Conservation (phyloP, 53 echinoderm and acorn worm species). For the Echinometra lucunter region DNA sequence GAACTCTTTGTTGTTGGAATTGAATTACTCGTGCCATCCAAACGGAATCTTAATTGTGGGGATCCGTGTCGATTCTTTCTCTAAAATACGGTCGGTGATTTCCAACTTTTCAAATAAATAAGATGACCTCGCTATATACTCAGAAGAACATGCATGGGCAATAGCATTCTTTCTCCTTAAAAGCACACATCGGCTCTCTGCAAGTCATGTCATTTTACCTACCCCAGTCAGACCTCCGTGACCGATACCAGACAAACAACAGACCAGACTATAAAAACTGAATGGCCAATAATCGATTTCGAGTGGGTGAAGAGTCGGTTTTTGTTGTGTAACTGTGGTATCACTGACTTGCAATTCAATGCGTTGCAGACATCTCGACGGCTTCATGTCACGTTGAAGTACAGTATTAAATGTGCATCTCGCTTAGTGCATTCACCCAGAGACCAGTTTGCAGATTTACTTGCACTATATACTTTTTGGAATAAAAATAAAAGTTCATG, state of each 20-base stretch:
- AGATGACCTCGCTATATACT: background rate
- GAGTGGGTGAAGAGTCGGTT: too few species aligned
- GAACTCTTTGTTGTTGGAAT: background rate
- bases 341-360: background rate
- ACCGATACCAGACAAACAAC: too few species aligned
- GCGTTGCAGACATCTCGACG: background rate
- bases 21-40: background rate
- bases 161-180: background rate
- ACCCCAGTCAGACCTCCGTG: too few species aligned
- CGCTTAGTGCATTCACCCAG: background rate
- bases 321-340: too few species aligned
- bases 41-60: background rate
- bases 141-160: background rate
- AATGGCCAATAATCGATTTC: too few species aligned
- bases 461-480: background rate
- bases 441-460: background rate
- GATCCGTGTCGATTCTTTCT: background rate
- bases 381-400: background rate
- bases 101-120: background rate
- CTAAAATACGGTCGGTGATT: background rate
- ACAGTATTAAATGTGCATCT: background rate
- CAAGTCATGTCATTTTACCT: background rate
- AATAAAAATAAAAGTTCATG: background rate
- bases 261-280: too few species aligned
- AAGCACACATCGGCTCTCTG: background rate